These are phyloP conservation scores for Aplocera efformata DNA, from an alignment of 2,888 invertebrate genomes.

Conservation along the genomic window DNA sequence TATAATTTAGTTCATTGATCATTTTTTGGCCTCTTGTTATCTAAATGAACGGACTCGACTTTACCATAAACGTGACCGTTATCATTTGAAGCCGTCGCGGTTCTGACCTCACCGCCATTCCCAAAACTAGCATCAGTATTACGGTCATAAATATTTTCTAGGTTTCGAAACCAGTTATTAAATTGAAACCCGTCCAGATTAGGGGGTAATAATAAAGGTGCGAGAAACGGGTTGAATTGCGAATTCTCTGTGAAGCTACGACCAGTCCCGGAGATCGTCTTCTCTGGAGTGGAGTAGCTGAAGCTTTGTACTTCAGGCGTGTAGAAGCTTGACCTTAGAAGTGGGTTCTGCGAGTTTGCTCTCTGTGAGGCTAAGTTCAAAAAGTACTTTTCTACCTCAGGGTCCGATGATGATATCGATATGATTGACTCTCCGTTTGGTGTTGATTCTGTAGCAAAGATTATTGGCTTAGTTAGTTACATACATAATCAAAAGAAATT, in stretches of 20 bases:
- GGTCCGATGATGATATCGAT: constrained; percentile 53
- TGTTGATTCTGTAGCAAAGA: constrained; percentile 45
- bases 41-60: constrained; percentile 44
- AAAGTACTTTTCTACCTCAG: constrained; percentile 46
- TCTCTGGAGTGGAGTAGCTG: constrained; percentile 34
- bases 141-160: constrained; percentile 44
- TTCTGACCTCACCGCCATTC: constrained; percentile 34
- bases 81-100: constrained; percentile 50
- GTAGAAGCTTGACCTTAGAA: constrained; percentile 18
- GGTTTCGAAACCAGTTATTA: constrained; percentile 46
- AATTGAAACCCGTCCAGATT: constrained; percentile 41
- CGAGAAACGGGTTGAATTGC: constrained; percentile 38
- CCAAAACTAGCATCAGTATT: constrained; percentile 30
- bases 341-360: constrained; percentile 17
- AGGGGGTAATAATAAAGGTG: constrained; percentile 47
- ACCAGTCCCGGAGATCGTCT: constrained; percentile 41
- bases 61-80: constrained; percentile 55
- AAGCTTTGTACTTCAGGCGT: constrained; percentile 11
- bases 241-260: constrained; percentile 40
- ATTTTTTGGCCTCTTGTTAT: constrained; percentile 28
- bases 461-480: constrained; percentile 1
- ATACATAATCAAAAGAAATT: neutral
- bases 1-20: constrained; percentile 1
- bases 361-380: constrained; percentile 32
- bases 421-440: constrained; percentile 52